Evolutionary conservation across 1,140 invertebrate species (phyloP).

Genomic region (Microplitis demolitor): DNA sequence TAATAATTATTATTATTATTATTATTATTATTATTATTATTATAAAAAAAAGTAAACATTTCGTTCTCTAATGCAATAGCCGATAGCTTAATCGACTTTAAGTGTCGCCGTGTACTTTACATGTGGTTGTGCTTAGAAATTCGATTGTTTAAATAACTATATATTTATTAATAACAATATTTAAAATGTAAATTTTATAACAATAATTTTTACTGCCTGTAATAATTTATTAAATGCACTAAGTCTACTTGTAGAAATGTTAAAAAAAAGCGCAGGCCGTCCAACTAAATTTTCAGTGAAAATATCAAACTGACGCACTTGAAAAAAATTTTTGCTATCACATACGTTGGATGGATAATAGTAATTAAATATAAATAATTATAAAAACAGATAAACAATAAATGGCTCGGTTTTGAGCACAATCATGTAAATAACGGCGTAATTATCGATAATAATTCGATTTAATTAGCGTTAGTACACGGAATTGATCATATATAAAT

Average conservation of each 20-base stretch:
- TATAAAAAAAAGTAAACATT: neutral
- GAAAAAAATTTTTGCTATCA: no score
- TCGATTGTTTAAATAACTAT: neutral
- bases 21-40: neutral
- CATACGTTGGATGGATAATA: neutral
- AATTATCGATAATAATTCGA: conserved; percentile 16
- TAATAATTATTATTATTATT: neutral
- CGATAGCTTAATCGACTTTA: neutral
- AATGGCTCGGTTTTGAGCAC: conserved; percentile 16
- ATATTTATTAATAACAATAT: neutral
- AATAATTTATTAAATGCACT: no score
- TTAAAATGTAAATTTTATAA: neutral
- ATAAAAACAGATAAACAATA: no score
- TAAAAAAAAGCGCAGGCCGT: no score
- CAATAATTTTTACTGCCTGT: neutral
- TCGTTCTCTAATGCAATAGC: neutral
- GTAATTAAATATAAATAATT: no score
- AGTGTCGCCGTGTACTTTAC: conserved; percentile 16
- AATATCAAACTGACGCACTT: no score
- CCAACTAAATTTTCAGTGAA: no score
- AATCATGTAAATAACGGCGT: conserved; percentile 25
- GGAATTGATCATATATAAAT: neutral
- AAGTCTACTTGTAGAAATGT: no score
- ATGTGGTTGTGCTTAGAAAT: conserved; percentile 19
- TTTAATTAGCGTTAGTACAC: conserved; percentile 5